Evolutionary conservation across 2,113 vertebrate genomes (phyloP), one percentile per base, ranked within the genome.

Genomic region (Leucoraja erinaceus): DNA sequence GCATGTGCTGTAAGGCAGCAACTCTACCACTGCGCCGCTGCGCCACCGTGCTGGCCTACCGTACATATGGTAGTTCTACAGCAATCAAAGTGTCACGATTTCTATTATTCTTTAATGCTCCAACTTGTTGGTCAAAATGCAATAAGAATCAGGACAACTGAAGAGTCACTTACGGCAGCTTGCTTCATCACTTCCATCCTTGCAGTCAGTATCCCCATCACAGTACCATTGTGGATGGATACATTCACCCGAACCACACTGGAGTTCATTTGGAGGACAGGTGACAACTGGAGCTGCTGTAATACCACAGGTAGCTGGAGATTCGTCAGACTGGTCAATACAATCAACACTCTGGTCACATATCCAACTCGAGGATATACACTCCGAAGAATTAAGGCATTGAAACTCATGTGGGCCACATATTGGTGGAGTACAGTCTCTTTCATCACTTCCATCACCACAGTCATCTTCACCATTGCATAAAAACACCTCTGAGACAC

Each of bases 321-420:
- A 47, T 91, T 91, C 90, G 72, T 91, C 90, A n/a, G 90, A 91
- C 4, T 91, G 90, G 31, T 91, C 90, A 91, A 38, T 28, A 72
- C 90, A 91, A 28, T 91, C 90, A 74, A 25, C 33, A 91, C 47
- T 28, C 33, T 91, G 33, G 68, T 91, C 90, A 72, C 90, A 91
- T 22, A 91, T 22, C 90, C 90, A 91, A 28, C 18, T 72, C 33
- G 47, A 54, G 33, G 90, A 28, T 70, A 91, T 91, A 74, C 90
- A 91, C 20, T 72, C 90, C 63, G 83, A 88, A 75, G 72, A 75
- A 91, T 91, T 72, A 38, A 25, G 70, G 90, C 90, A 91, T 9
- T 72, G 66, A 72, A 91, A 91, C 63, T 91, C 66, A 54, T 91
- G 90, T 28, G 66, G 31, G 20, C 66, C 90, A 91, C 90, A 91